Evolutionary conservation across 2,888 invertebrate species (phyloP).

Genomic region (Lithodes maja): DNA sequence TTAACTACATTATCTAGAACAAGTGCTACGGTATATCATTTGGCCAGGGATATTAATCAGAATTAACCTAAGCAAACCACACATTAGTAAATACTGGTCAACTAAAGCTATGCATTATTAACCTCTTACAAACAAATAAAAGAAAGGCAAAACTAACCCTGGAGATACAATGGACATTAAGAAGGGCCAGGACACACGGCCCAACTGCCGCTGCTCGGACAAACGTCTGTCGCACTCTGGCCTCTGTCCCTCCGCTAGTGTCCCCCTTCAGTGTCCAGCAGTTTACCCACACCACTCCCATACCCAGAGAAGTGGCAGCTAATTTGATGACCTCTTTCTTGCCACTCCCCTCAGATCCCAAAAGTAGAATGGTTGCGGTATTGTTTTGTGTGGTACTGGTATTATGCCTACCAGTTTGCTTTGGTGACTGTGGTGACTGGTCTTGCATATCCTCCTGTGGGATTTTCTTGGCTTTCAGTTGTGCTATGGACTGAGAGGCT

Average conservation of each 20-base stretch:
- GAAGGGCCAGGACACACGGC: slow-evolving; percentile 49
- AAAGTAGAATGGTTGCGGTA: slow-evolving; percentile 41
- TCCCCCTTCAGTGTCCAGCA: slow-evolving; percentile 66
- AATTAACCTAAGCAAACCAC: no score
- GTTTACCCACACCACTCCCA: slow-evolving; percentile 39
- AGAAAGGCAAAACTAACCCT: slow-evolving; percentile 32
- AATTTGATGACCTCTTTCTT: slow-evolving; percentile 34
- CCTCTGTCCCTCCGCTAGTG: slow-evolving; percentile 67
- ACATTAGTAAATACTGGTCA: no score
- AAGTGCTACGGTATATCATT: no score
- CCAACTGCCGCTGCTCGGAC: slow-evolving; percentile 10
- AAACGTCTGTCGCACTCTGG: slow-evolving; percentile 48
- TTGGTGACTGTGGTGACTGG: not conserved
- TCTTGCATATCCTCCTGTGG: not conserved
- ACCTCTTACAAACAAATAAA: no score
- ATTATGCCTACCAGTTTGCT: not conserved
- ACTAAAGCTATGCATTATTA: no score
- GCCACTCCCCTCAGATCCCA: slow-evolving; percentile 45
- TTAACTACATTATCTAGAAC: no score
- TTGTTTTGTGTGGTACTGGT: not conserved
- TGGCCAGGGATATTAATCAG: no score
- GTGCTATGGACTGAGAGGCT: not conserved
- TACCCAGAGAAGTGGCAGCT: slow-evolving; percentile 42
- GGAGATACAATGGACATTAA: slow-evolving; percentile 45
- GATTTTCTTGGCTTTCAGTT: not conserved